Percentiles rank a stretch among this genome's conserved stretches.
phyloP scores from a whole-genome alignment of 2,113 vertebrate genomes.

The Laticauda laticaudata region DNA sequence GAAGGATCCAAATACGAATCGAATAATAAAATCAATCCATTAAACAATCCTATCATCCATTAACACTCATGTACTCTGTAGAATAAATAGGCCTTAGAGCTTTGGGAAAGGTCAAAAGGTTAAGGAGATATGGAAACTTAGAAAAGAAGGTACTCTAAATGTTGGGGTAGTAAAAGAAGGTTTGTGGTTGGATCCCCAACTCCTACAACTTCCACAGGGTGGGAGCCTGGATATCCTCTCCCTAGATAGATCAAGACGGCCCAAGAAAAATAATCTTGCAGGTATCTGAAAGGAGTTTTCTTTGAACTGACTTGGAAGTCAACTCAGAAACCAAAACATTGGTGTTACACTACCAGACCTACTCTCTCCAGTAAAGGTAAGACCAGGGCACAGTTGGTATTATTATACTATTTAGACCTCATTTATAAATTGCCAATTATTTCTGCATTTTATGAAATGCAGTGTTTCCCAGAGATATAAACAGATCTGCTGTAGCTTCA shows the following conservation, averaged over 20 bases:
- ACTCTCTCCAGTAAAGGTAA: background rate
- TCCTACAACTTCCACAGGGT: background rate
- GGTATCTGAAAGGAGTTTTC: background rate
- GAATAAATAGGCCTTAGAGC: background rate
- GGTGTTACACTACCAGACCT: background rate
- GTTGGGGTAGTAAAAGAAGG: background rate
- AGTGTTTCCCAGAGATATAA: background rate
- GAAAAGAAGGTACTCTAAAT: background rate
- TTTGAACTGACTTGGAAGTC: background rate
- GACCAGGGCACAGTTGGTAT: background rate
- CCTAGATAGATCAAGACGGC: background rate
- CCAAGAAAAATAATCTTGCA: background rate
- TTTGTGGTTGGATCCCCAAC: background rate
- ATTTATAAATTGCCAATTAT: background rate
- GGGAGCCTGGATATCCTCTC: background rate
- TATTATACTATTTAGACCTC: background rate
- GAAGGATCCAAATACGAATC: background rate
- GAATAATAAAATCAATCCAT: background rate
- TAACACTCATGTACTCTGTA: background rate
- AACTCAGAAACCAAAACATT: background rate
- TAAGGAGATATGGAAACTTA: background rate
- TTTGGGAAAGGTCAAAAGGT: background rate
- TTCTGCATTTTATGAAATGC: background rate
- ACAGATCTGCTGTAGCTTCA: conserved; percentile 10
- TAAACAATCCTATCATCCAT: background rate